These are phyloP conservation scores for Plectrocnemia conspersa DNA, from an alignment of 1,140 invertebrate genomes.

Conservation along the genomic window DNA sequence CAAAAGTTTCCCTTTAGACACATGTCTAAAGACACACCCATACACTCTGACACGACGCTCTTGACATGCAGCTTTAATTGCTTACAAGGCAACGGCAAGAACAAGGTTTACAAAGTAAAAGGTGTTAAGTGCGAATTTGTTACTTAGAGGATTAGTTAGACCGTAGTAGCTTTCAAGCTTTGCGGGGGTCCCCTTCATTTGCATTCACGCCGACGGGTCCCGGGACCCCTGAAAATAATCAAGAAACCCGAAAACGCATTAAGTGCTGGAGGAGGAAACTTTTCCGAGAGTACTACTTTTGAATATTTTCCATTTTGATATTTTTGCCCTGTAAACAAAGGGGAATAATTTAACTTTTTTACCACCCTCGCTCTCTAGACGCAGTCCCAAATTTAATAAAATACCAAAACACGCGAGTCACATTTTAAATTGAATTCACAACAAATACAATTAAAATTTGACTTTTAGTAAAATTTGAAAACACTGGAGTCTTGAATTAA, in stretches of 20 bases:
- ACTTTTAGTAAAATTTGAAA: too few relatives aligned
- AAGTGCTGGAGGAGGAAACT: neutral
- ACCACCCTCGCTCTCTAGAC: too few relatives aligned
- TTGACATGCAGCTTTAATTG: too few relatives aligned
- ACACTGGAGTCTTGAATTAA: too few relatives aligned
- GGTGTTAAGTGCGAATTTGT: conserved; percentile 31
- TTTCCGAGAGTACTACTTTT: neutral
- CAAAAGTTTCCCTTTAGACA: neutral
- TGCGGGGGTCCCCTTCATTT: conserved; percentile 2
- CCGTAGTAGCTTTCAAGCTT: conserved; percentile 22
- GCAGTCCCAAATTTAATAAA: too few relatives aligned
- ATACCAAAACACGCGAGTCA: too few relatives aligned
- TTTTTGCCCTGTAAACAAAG: neutral
- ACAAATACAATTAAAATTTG: too few relatives aligned
- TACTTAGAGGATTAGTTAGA: conserved; percentile 21
- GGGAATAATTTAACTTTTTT: neutral
- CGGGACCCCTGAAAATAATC: conserved; percentile 1
- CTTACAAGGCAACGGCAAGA: too few relatives aligned
- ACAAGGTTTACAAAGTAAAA: conserved; percentile 20
- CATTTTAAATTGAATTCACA: too few relatives aligned
- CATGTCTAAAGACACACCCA: too few relatives aligned
- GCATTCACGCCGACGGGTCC: conserved; percentile 9
- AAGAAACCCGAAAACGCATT: conserved; percentile 6
- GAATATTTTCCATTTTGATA: neutral
- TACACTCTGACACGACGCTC: too few relatives aligned